Conservation (phyloP, 2,113 vertebrate species). For the Prunella himalayana region DNA sequence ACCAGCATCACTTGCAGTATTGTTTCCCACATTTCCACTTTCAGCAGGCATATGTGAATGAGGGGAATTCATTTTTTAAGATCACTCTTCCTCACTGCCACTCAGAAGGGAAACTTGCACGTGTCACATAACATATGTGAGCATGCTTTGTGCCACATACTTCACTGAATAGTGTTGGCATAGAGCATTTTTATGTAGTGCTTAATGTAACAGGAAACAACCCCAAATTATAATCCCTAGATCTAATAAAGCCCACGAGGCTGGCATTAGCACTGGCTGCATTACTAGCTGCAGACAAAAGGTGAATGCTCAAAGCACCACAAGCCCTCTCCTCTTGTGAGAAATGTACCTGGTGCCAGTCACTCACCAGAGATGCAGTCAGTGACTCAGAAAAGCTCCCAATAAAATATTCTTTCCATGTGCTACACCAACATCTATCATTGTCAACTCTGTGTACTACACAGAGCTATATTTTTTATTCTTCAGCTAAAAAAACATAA, state of each 20-base stretch:
- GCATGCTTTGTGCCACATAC: not conserved
- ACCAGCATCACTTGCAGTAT: not conserved
- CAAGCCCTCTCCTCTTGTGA: not conserved
- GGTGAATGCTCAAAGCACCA: not conserved
- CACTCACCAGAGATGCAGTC: not conserved
- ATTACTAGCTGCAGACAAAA: not conserved
- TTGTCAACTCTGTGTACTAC: not conserved
- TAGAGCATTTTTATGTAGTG: not conserved
- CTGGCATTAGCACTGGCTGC: not conserved
- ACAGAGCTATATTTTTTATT: not conserved
- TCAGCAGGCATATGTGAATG: not conserved
- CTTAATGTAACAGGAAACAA: not conserved
- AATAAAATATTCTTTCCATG: not conserved
- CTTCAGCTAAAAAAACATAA: not conserved
- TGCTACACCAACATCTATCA: not conserved
- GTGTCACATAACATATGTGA: not conserved
- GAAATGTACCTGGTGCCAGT: not conserved
- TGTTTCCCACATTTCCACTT: not conserved
- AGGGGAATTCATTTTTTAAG: not conserved
- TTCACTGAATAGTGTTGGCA: not conserved
- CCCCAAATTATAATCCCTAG: not conserved
- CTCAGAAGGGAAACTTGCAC: not conserved
- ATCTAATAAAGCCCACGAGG: rapidly evolving
- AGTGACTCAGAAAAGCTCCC: not conserved
- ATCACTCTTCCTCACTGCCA: not conserved